phyloP scores from a whole-genome alignment of 2,113 vertebrate genomes.

The Pyrgilauda ruficollis region DNA sequence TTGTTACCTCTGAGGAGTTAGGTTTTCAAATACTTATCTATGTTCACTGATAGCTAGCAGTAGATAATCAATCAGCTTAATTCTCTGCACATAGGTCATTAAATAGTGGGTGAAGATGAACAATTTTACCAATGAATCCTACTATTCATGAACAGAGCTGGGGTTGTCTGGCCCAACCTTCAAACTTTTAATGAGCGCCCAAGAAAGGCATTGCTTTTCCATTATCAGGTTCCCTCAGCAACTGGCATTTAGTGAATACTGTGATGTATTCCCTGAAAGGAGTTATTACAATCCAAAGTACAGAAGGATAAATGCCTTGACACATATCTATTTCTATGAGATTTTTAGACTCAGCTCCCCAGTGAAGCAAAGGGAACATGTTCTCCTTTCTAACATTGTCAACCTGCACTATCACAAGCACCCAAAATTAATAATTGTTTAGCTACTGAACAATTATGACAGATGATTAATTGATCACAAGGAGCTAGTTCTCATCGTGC shows the following conservation, averaged over 20 bases:
- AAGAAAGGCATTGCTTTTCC: neutral
- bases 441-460: constrained; percentile 73
- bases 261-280: neutral
- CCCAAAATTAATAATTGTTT: constrained; percentile 75
- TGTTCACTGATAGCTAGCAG: neutral
- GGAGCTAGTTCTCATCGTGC: constrained; percentile 40
- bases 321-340: neutral
- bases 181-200: neutral
- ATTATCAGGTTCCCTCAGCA: neutral
- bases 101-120: neutral
- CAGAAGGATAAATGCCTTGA: neutral
- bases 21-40: neutral
- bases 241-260: neutral
- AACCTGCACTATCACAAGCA: constrained; percentile 43
- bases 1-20: neutral
- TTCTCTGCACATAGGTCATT: neutral
- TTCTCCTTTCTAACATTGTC: constrained; percentile 53
- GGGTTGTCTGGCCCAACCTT: neutral
- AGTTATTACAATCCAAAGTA: neutral
- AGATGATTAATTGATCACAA: constrained; percentile 75
- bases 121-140: neutral
- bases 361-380: neutral
- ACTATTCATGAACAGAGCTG: neutral
- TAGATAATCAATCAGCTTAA: neutral
- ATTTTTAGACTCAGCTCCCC: neutral